Percentiles rank a stretch among this genome's conserved stretches.
Evolutionary conservation across 1,140 invertebrate species (phyloP).

Genomic region (Contarinia nasturtii): DNA sequence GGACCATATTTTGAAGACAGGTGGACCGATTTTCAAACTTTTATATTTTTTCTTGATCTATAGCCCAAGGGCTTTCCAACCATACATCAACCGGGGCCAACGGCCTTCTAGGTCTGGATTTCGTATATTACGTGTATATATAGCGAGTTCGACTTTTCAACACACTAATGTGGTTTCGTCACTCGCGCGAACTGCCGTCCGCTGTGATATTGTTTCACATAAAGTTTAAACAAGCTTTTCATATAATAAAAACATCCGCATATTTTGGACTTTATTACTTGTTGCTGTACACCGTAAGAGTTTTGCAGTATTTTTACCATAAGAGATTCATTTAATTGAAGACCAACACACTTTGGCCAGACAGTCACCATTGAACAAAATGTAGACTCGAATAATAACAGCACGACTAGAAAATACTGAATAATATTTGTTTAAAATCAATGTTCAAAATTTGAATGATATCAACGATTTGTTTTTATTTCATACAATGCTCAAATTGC

Average conservation of each 20-base stretch:
- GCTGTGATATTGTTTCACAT: slow-evolving; percentile 30
- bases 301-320: slow-evolving; percentile 49
- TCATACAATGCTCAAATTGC: slow-evolving; percentile 44
- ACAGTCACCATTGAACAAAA: slow-evolving; percentile 51
- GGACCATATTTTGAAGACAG: no score
- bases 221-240: not conserved
- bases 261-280: slow-evolving; percentile 2
- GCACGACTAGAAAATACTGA: slow-evolving; percentile 53
- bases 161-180: no score
- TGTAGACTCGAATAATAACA: slow-evolving; percentile 48
- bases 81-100: no score
- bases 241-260: not conserved
- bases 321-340: slow-evolving; percentile 41
- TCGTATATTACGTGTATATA: no score
- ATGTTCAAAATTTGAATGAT: no score
- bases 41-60: no score
- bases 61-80: no score
- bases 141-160: no score
- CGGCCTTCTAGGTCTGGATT: no score
- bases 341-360: slow-evolving; percentile 57
- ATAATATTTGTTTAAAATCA: slow-evolving; percentile 7
- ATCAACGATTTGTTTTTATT: no score
- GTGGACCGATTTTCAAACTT: no score
- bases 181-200: no score
- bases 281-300: slow-evolving; percentile 49